phyloP scores from a whole-genome alignment of 2,888 invertebrate species.

The Ichneumoninae sp. region DNA sequence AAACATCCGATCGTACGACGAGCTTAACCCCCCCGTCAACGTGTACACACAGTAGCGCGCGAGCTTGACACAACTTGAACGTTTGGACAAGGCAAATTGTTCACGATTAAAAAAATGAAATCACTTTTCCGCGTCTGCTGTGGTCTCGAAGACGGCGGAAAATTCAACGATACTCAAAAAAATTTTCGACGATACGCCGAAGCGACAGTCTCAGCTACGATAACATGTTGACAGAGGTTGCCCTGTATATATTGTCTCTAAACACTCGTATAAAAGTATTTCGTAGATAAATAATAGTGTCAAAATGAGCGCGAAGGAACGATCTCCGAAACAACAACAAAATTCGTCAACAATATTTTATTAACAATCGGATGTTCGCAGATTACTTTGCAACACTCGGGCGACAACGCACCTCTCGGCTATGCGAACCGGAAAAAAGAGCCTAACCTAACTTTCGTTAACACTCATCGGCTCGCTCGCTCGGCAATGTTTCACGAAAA shows the following conservation, averaged over 20 bases:
- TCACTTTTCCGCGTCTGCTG: neutral
- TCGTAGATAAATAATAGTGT: constrained; percentile 32
- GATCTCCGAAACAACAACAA: constrained; percentile 10
- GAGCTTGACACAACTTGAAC: constrained; percentile 7
- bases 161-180: neutral
- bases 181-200: neutral
- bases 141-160: neutral
- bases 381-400: constrained; percentile 74
- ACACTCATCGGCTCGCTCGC: constrained; percentile 3
- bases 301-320: constrained; percentile 42
- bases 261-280: constrained; percentile 44
- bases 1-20: constrained; percentile 28
- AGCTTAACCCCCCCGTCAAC: constrained; percentile 36
- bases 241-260: constrained; percentile 26
- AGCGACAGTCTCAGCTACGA: constrained; percentile 40
- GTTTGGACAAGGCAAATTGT: neutral
- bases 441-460: constrained; percentile 71
- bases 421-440: constrained; percentile 78
- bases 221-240: constrained; percentile 64
- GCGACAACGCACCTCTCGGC: constrained; percentile 77
- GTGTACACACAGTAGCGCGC: constrained; percentile 8
- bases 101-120: neutral
- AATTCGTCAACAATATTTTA: constrained; percentile 4
- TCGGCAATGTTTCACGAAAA: neutral
- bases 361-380: constrained; percentile 76